Conservation (phyloP, 2,113 vertebrate genomes). For the Dasyprocta punctata region DNA sequence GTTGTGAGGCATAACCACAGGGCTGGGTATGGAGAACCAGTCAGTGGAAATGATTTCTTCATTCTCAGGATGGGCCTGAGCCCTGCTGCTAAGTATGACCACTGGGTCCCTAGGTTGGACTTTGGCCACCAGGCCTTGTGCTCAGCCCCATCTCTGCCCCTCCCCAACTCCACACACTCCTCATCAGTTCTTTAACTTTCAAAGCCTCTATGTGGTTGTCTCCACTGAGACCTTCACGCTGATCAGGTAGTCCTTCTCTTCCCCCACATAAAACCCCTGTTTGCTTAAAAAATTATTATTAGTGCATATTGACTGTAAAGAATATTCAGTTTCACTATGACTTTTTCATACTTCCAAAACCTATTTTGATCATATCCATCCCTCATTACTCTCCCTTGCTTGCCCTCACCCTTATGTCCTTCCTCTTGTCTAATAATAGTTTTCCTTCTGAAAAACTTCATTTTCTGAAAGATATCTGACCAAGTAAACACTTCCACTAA, state of each 20-base stretch:
- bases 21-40: background rate
- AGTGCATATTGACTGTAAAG: background rate
- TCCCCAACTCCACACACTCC: background rate
- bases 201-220: background rate
- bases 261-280: background rate
- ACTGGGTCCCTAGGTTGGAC: background rate
- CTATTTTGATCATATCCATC: background rate
- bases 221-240: background rate
- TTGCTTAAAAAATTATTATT: background rate
- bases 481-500: background rate
- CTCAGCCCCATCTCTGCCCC: background rate
- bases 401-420: background rate
- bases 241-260: background rate
- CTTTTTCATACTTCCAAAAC: background rate
- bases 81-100: too few species aligned
- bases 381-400: background rate
- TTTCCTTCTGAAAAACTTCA: background rate
- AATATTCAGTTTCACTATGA: background rate
- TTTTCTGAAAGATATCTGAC: conserved; percentile 30
- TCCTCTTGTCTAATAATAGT: background rate
- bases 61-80: background rate
- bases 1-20: background rate
- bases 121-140: background rate
- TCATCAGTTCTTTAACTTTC: background rate
- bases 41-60: background rate